Evolutionary conservation across 2,888 invertebrate genomes (phyloP), one percentile per base, ranked within the genome.

Genomic region (Germaria angustata): DNA sequence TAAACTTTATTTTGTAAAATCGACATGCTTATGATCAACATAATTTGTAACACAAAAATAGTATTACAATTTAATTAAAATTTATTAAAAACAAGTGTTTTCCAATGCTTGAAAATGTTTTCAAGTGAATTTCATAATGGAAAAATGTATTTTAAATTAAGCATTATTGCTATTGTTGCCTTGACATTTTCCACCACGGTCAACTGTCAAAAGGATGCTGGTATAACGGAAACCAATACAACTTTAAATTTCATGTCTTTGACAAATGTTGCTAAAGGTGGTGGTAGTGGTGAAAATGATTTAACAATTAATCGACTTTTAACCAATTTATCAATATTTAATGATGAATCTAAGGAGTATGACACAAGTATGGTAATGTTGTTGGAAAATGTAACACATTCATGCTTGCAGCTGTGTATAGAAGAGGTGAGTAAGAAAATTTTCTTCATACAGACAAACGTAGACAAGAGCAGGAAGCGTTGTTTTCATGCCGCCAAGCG

Each of bases 331-430:
- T 51, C 80, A 22, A 63, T 79, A 15, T 71, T 76, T 65, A 63
- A 72, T 61, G 82, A 75, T 46, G 81, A 69, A n/a, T 57, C 75
- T 2, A 57, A 36, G 61, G 82, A 80, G 13, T 66, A 71, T 59
- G 82, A 82, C 71, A 55, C 75, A 9, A 66, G 57, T 9, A 66
- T 75, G 39, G 46, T 80, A 1, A 41, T 34, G 11, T 6, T 80
- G 20, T 34, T 82, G 36, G 82, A 76, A 46, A 82, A 82, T 71
- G 71, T 80, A 46, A 82, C 82, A n/a, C 71, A 76, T 61, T 15
- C 65, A 2, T 82, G 82, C 76, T 41, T 82, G 41, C 75, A 80
- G 7, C 71, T n/a, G 24, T 82, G 82, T 17, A 71, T 80, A 13
- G 75, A 80, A 49, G 82, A 82, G 82, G 82, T 82, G 28, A 78